phyloP scores from a whole-genome alignment of 2,797 vertebrate species.

The Acipenser oxyrinchus region DNA sequence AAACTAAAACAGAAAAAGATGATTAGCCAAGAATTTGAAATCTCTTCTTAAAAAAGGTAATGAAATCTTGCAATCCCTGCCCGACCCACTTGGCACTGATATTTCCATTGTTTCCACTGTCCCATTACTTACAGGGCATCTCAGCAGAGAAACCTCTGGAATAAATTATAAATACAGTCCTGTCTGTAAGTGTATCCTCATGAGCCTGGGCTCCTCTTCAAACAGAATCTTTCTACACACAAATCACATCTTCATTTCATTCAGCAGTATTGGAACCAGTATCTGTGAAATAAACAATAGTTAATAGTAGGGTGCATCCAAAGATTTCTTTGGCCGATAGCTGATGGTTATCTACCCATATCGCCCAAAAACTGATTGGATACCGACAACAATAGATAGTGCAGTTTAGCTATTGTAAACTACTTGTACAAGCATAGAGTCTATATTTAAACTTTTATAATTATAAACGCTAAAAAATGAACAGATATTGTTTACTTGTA shows the following conservation, averaged over 20 bases:
- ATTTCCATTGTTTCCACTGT: slow-evolving; percentile 18
- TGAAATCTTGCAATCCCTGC: slow-evolving; percentile 27
- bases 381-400: too few species aligned
- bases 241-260: slow-evolving; percentile 41
- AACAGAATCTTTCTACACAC: slow-evolving; percentile 38
- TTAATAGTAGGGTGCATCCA: too few species aligned
- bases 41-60: slow-evolving; percentile 29
- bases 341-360: too few species aligned
- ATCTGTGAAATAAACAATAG: slow-evolving; percentile 54
- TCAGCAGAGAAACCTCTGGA: slow-evolving; percentile 45
- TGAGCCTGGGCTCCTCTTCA: slow-evolving; percentile 15
- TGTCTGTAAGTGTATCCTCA: slow-evolving; percentile 45
- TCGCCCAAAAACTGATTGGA: too few species aligned
- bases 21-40: slow-evolving; percentile 29
- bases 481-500: too few species aligned
- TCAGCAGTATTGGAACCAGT: slow-evolving; percentile 75
- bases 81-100: slow-evolving; percentile 19
- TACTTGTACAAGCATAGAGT: too few species aligned
- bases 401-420: too few species aligned
- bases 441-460: too few species aligned
- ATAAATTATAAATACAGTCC: slow-evolving; percentile 77
- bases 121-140: slow-evolving; percentile 20
- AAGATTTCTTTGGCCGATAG: too few species aligned
- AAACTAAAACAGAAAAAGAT: slow-evolving; percentile 23
- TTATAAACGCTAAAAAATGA: too few species aligned